Conservation (phyloP, 2,113 vertebrate genomes). For the Ceyx margarethae region DNA sequence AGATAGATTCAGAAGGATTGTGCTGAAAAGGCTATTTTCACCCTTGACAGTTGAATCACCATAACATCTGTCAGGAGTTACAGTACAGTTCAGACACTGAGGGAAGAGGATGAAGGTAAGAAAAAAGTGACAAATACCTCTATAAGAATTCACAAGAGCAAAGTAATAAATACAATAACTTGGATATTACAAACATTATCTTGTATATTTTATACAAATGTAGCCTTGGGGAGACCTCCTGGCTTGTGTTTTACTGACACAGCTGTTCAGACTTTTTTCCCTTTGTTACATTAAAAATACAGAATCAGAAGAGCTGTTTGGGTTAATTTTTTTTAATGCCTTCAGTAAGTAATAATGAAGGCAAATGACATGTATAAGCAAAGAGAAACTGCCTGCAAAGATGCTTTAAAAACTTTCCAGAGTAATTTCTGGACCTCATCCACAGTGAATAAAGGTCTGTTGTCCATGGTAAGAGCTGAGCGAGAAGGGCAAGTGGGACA, state of each 20-base stretch:
- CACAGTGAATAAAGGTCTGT: background rate
- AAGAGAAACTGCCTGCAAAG: background rate
- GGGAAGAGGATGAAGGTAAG: background rate
- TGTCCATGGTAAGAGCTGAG: background rate
- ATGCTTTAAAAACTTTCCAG: background rate
- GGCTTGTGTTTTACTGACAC: conserved; percentile 31
- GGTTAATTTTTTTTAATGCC: conserved; percentile 8
- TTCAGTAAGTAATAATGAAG: conserved; percentile 50
- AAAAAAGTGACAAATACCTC: background rate
- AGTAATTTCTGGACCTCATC: background rate
- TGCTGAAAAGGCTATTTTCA: background rate
- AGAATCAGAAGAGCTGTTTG: conserved; percentile 14
- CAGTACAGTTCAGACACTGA: background rate
- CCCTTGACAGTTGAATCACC: background rate
- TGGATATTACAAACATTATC: conserved; percentile 37
- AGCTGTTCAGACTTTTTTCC: conserved; percentile 20
- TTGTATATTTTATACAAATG: conserved; percentile 17
- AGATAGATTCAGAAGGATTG: background rate
- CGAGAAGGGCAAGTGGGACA: background rate
- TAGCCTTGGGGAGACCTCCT: conserved; percentile 47
- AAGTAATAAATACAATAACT: conserved; percentile 12
- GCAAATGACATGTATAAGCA: background rate
- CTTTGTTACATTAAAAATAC: background rate
- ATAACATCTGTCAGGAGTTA: background rate
- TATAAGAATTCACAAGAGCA: background rate